Base-by-base conservation (phyloP, 2,113 vertebrate species). In the Chaetops frenatus region DNA sequence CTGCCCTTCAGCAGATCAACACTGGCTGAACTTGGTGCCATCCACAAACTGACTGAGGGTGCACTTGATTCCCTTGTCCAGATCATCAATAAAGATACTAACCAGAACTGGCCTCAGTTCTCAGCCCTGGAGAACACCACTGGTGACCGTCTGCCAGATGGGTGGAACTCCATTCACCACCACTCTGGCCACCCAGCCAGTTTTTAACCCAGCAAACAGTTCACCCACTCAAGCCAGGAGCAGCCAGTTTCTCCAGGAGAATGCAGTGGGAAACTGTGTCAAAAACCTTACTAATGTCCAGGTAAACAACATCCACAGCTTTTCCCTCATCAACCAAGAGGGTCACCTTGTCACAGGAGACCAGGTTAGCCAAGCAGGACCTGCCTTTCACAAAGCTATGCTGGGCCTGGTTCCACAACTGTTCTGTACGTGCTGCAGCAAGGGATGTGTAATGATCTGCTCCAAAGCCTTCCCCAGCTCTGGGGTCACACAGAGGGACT, bases 51-150 rank as follows among this genome's bases (percentile, higher is more conserved):
- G 12, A 70, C 20, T 29, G n/a, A 87, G 11, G 11, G 9, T 12
- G 7, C 24, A 40, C 16, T 11, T 33, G 2, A 47, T 10, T 28
- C 13, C 57, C 35, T 48, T 0, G 0, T 25, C 24, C 48, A 50
- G 19, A 69, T 20, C 61, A 67, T 6, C 25, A 21, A 20, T 9
- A 56, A 9, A 70, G 36, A 40, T 3, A 40, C 5, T 31, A 28
- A 58, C 20, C 6, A 45, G 17, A 71, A 18, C n/a, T 8, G 25
- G 33, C 15, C 33, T 38, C 44, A 36, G 4, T 12, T n/a, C 38
- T 12, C 22, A 88, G 33, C 15, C n/a, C 45, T 25, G 38, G 25
- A 25, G 57, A 71, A 24, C 44, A 71, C 21, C 33, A 28, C 2
- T 45, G 27, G 18, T 65, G 18, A 78, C 29, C 8, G 0, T 16